phyloP scores from a whole-genome alignment of 2,888 invertebrate species.

The Phyllotreta cruciferae region DNA sequence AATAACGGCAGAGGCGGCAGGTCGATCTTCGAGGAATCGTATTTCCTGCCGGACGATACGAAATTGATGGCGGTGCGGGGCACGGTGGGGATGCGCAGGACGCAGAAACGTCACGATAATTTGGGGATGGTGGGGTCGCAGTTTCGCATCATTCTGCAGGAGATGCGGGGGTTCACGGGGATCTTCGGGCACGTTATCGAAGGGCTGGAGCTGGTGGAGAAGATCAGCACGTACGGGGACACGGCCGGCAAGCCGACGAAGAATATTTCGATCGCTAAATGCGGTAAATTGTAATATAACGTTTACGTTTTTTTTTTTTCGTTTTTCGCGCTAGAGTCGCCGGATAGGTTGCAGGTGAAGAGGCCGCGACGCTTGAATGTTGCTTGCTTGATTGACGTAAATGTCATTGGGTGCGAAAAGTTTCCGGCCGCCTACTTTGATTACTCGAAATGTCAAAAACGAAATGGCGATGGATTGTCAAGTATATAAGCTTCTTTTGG shows the following conservation, averaged over 20 bases:
- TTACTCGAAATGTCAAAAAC: too few relatives aligned
- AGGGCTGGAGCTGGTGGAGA: conserved; percentile 79
- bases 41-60: conserved; percentile 83
- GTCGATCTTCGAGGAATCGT: conserved; percentile 77
- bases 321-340: too few relatives aligned
- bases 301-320: conserved; percentile 18
- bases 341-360: too few relatives aligned
- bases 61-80: conserved; percentile 77
- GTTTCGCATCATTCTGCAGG: conserved; percentile 80
- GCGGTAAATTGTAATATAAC: conserved; percentile 68
- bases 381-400: too few relatives aligned
- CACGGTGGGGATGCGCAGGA: conserved; percentile 82
- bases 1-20: conserved; percentile 83
- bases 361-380: too few relatives aligned
- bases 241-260: conserved; percentile 80
- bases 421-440: too few relatives aligned
- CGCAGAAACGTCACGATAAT: conserved; percentile 81
- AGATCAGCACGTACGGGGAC: conserved; percentile 79
- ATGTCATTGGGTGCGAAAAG: too few relatives aligned
- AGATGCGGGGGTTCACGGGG: conserved; percentile 83
- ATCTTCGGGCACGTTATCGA: conserved; percentile 84
- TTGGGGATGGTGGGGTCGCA: conserved; percentile 85
- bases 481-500: too few relatives aligned
- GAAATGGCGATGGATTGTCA: too few relatives aligned
- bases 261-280: conserved; percentile 75